These are phyloP conservation scores for Cosmopolites sordidus DNA, from an alignment of 2,888 invertebrate genomes.

Conservation along the genomic window DNA sequence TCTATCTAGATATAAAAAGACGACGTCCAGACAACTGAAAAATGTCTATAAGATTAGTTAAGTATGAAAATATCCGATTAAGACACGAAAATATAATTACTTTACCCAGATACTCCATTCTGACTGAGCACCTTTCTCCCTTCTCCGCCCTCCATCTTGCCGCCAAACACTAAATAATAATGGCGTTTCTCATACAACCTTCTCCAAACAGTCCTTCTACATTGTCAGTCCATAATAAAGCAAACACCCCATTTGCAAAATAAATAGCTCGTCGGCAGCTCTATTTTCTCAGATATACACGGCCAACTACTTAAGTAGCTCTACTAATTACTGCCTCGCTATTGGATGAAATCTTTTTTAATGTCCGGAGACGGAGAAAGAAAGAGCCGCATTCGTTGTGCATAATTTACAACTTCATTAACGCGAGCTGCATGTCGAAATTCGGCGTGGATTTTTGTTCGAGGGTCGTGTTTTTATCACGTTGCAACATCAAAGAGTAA, in stretches of 20 bases:
- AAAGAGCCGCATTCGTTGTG: slow-evolving; percentile 11
- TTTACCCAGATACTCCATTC: no score
- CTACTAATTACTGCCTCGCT: slow-evolving; percentile 40
- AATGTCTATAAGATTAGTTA: no score
- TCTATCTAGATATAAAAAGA: not conserved
- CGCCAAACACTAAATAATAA: slow-evolving; percentile 2
- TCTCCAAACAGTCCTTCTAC: slow-evolving; percentile 11
- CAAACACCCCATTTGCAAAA: slow-evolving; percentile 25
- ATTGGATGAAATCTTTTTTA: slow-evolving; percentile 43
- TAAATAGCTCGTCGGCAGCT: slow-evolving; percentile 23
- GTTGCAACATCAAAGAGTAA: no score
- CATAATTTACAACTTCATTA: slow-evolving; percentile 25
- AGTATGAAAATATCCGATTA: no score
- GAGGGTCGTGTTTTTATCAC: not conserved
- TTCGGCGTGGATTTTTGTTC: not conserved
- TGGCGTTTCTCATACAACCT: slow-evolving; percentile 16
- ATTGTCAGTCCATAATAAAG: slow-evolving; percentile 21
- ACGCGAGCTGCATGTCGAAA: slow-evolving; percentile 5
- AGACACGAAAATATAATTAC: no score
- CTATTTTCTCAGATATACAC: slow-evolving; percentile 28
- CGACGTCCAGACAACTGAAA: no score
- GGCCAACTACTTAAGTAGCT: slow-evolving; percentile 37
- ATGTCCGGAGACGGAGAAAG: slow-evolving; percentile 25
- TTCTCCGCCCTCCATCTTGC: not conserved
- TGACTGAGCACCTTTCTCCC: no score